Evolutionary conservation across 2,797 vertebrate species (phyloP).

Genomic region (Triplophysa yarkandensis): DNA sequence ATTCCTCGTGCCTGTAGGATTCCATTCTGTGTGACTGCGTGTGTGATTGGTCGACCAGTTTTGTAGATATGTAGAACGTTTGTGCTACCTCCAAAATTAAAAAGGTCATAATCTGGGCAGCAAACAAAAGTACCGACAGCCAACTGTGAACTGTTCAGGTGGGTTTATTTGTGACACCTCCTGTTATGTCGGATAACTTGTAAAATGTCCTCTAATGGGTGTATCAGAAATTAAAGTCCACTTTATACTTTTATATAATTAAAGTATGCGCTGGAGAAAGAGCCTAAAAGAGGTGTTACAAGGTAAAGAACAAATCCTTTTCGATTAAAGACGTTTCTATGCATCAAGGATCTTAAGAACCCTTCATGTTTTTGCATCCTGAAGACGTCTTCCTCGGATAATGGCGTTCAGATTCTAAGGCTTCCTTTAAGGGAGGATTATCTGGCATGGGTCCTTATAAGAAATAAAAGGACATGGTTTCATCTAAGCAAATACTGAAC

Average conservation of each 20-base stretch:
- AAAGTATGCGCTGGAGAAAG: neutral
- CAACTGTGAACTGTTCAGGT: neutral
- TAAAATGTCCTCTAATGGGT: constrained; percentile 7
- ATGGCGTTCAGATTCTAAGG: constrained; percentile 9
- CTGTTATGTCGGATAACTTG: neutral
- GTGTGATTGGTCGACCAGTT: constrained; percentile 19
- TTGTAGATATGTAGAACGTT: neutral
- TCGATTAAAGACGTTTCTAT: constrained; percentile 23
- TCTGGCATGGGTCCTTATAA: constrained; percentile 9
- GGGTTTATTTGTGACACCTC: neutral
- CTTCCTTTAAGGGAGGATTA: constrained; percentile 25
- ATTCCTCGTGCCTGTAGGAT: constrained; percentile 1
- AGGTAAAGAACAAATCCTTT: neutral
- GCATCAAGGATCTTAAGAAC: neutral
- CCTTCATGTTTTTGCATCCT: constrained; percentile 33
- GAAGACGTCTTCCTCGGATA: constrained; percentile 12
- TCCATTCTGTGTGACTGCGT: too few relatives aligned
- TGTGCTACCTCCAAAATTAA: constrained; percentile 21
- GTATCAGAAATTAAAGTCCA: neutral
- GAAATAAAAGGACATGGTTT: constrained; percentile 46
- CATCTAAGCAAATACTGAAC: constrained; percentile 39
- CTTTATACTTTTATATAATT: constrained; percentile 17
- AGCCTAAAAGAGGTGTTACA: constrained; percentile 27
- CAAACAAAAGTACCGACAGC: neutral
- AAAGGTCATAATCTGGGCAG: constrained; percentile 12